phyloP scores from a whole-genome alignment of 2,113 vertebrate genomes.

The Myodes glareolus region DNA sequence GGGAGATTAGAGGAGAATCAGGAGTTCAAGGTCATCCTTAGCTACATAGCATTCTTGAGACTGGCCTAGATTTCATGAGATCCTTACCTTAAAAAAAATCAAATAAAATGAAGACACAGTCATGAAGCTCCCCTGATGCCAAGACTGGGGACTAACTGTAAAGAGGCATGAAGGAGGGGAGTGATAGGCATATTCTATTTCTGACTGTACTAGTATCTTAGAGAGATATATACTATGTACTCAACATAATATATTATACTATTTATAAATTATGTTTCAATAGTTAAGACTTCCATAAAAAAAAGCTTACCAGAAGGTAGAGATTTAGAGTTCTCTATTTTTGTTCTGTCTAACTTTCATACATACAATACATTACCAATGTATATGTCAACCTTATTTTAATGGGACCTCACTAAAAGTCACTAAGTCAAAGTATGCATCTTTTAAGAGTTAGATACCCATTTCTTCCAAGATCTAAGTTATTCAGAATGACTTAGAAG shows the following conservation, averaged over 20 bases:
- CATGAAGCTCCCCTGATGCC: neutral
- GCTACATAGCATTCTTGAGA: neutral
- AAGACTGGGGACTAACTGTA: neutral
- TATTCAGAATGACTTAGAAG: neutral
- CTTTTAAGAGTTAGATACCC: neutral
- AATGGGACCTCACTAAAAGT: neutral
- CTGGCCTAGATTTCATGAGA: neutral
- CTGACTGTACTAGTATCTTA: neutral
- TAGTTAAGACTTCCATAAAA: neutral
- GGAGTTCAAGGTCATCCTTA: neutral
- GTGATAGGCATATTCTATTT: neutral
- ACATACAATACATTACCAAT: neutral
- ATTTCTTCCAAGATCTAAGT: neutral
- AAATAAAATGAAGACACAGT: constrained; percentile 29
- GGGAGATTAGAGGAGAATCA: neutral
- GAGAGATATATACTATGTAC: neutral
- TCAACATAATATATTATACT: constrained; percentile 14
- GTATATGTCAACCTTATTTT: neutral
- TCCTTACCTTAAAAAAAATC: neutral
- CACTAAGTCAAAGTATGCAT: neutral
- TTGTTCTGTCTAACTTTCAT: neutral
- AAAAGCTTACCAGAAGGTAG: constrained; percentile 32
- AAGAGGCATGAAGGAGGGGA: neutral
- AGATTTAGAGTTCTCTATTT: constrained; percentile 7
- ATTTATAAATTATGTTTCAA: constrained; percentile 36